Percentiles rank a stretch among this genome's conserved stretches.
These are phyloP conservation scores for Harpalus rufipes DNA, from an alignment of 2,888 invertebrate species.

Conservation along the genomic window DNA sequence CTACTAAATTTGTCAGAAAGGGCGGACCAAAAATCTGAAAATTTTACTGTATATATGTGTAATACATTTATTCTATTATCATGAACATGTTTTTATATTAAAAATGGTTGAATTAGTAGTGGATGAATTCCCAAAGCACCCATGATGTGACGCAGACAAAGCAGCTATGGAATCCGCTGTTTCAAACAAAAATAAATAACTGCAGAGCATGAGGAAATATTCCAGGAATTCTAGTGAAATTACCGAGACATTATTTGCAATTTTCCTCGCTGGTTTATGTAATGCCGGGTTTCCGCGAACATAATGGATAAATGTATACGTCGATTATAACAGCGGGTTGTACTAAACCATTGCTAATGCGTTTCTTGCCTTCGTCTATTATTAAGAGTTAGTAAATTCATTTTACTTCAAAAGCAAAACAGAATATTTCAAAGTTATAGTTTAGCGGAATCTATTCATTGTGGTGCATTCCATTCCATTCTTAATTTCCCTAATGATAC, in stretches of 20 bases:
- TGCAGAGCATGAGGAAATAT: background rate
- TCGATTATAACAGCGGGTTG: background rate
- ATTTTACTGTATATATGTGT: too few species aligned
- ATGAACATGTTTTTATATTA: background rate
- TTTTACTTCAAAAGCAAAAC: background rate
- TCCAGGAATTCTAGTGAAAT: conserved; percentile 25
- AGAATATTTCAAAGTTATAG: background rate
- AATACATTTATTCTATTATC: too few species aligned
- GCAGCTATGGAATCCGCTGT: background rate
- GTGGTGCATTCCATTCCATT: too few species aligned
- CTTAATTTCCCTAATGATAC: too few species aligned
- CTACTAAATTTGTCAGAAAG: too few species aligned
- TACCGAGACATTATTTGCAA: conserved; percentile 16
- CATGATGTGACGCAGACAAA: background rate
- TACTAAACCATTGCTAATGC: background rate
- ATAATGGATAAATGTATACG: conserved; percentile 6
- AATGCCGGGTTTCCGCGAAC: background rate
- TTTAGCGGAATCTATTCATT: too few species aligned
- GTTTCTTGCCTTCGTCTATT: background rate
- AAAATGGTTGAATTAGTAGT: background rate
- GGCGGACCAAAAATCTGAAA: too few species aligned
- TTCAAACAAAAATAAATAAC: background rate
- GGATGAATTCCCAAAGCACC: background rate
- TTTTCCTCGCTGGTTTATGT: conserved; percentile 2
- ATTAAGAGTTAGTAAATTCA: background rate